phyloP scores from a whole-genome alignment of 53 echinoderm and acorn worm species.

The Patiria pectinifera region DNA sequence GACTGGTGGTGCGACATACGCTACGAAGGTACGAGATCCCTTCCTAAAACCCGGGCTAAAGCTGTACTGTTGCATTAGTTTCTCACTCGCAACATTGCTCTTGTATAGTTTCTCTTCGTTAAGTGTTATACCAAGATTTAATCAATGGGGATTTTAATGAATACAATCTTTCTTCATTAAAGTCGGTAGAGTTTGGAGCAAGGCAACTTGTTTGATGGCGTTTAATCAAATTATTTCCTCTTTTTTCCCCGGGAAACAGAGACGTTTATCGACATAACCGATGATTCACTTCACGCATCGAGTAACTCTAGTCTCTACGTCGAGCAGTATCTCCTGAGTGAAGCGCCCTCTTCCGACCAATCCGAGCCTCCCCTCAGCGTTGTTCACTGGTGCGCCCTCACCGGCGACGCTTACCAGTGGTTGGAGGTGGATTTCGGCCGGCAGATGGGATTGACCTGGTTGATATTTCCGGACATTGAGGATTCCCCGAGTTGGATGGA shows the following conservation, averaged over 20 bases:
- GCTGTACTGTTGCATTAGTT: too few relatives aligned
- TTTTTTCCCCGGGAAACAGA: background rate
- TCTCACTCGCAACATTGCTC: too few relatives aligned
- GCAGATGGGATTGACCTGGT: background rate
- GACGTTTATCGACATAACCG: background rate
- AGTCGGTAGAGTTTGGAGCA: too few relatives aligned
- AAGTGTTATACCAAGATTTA: too few relatives aligned
- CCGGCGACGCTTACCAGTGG: slow-evolving; percentile 5
- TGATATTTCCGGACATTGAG: background rate
- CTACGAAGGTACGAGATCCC: background rate
- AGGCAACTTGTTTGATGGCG: too few relatives aligned
- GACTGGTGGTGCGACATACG: slow-evolving; percentile 5
- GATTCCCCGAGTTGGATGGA: background rate
- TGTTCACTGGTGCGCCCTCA: slow-evolving; percentile 31
- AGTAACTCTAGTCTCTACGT: background rate
- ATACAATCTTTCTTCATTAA: too few relatives aligned
- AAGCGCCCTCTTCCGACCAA: background rate
- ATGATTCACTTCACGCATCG: slow-evolving; percentile 3
- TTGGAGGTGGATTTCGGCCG: slow-evolving; percentile 26
- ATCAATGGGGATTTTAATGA: too few relatives aligned
- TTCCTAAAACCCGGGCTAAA: too few relatives aligned
- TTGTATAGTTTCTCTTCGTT: too few relatives aligned
- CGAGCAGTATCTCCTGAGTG: background rate
- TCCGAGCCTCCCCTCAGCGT: background rate
- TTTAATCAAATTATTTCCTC: background rate